phyloP scores from a whole-genome alignment of 2,888 invertebrate species.

The Leuctra nigra region DNA sequence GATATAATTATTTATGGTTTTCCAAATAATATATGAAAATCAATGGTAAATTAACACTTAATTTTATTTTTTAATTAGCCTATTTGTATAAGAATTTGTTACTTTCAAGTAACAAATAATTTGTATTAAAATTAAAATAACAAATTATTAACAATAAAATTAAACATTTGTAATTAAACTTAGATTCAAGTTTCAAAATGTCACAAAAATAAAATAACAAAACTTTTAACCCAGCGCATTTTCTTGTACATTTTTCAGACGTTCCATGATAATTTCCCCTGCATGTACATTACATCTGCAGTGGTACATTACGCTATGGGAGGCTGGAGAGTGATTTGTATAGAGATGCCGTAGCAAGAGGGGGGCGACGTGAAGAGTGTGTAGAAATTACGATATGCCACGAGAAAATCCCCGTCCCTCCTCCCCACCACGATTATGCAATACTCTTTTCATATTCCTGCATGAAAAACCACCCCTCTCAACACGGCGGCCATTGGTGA shows the following conservation, averaged over 20 bases:
- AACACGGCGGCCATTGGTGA: constrained; percentile 10
- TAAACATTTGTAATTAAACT: no score
- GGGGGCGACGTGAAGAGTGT: not conserved
- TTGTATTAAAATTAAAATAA: no score
- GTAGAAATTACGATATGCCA: constrained; percentile 11
- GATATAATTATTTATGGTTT: no score
- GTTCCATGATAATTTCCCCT: not conserved
- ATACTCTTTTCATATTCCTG: constrained; percentile 9
- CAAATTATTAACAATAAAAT: no score
- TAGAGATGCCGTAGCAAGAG: not conserved
- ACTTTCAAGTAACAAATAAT: no score
- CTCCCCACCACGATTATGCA: not conserved
- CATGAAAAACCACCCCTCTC: constrained; percentile 17
- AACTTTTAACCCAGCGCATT: no score
- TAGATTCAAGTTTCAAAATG: no score
- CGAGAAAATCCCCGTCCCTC: constrained; percentile 6
- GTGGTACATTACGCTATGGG: constrained; percentile 8
- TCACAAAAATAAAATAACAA: not conserved
- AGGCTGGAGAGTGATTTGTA: constrained; percentile 14
- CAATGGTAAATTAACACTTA: no score
- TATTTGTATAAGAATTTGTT: no score
- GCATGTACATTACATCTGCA: not conserved
- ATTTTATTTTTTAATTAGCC: no score
- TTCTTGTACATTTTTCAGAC: not conserved
- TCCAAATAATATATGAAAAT: no score